Percentiles rank a stretch among this genome's conserved stretches.
phyloP scores from a whole-genome alignment of 1,140 invertebrate species.

The Meloidogyne hapla region DNA sequence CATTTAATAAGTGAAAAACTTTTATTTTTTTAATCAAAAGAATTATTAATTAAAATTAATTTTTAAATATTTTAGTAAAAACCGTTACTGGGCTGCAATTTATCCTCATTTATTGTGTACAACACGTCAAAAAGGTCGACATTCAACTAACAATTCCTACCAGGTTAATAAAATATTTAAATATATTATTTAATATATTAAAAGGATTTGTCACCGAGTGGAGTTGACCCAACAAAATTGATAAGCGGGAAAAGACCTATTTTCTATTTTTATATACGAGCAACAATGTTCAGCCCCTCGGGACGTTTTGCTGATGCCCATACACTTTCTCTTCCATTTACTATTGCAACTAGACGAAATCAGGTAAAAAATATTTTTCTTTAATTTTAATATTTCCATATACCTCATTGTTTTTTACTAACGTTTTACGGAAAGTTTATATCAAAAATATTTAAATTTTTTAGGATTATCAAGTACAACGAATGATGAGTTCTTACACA shows the following conservation, averaged over 20 bases:
- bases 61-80: constrained; percentile 38
- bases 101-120: constrained; percentile 63
- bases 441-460: not conserved
- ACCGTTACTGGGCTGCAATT: constrained; percentile 60
- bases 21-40: constrained; percentile 17
- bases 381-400: too few relatives aligned
- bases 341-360: constrained; percentile 56
- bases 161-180: constrained; percentile 42
- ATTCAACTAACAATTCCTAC: constrained; percentile 61
- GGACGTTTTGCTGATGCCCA: constrained; percentile 61
- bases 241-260: constrained; percentile 61
- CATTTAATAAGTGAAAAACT: constrained; percentile 48
- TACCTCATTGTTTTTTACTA: too few relatives aligned
- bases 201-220: constrained; percentile 58
- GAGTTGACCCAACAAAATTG: constrained; percentile 47
- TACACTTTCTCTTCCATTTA: constrained; percentile 62
- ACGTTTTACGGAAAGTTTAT: too few relatives aligned
- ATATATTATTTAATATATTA: constrained; percentile 18
- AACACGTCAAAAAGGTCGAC: constrained; percentile 60
- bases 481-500: constrained; percentile 64
- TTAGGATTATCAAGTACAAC: constrained; percentile 55
- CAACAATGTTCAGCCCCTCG: constrained; percentile 63
- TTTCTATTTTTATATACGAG: constrained; percentile 62
- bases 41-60: constrained; percentile 12
- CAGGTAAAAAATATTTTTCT: constrained; percentile 7